A percentile compares a stretch with the other conserved stretches of the same genome.
Conservation (phyloP, 2,888 invertebrate species). For the Aradus depressus region DNA sequence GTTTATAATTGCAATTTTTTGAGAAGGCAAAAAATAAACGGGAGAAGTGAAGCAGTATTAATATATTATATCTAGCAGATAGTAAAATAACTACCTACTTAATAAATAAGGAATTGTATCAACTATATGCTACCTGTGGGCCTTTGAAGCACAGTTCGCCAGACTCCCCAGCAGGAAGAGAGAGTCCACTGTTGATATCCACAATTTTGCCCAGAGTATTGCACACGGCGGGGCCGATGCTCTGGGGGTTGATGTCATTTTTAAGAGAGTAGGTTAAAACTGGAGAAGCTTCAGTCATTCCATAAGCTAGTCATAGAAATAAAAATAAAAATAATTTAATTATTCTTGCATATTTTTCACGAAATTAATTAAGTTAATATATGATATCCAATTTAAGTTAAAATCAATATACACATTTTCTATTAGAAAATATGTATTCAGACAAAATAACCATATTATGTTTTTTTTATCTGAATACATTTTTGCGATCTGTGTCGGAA, state of each 20-base stretch:
- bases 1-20: too few relatives aligned
- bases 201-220: slow-evolving; percentile 57
- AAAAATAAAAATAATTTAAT: too few relatives aligned
- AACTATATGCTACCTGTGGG: slow-evolving; percentile 59
- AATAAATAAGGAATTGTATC: too few relatives aligned
- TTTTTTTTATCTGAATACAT: too few relatives aligned
- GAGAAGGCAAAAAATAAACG: too few relatives aligned
- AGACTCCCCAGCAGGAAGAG: slow-evolving; percentile 48
- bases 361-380: too few relatives aligned
- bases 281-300: slow-evolving; percentile 46
- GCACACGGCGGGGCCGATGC: slow-evolving; percentile 47
- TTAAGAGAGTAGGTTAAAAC: slow-evolving; percentile 50
- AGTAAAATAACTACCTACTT: too few relatives aligned
- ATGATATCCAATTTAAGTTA: neutral
- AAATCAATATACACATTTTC: neutral
- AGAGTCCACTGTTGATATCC: slow-evolving; percentile 45
- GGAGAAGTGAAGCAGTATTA: too few relatives aligned
- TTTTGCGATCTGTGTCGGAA: too few relatives aligned
- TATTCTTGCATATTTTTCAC: too few relatives aligned
- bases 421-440: neutral
- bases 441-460: neutral
- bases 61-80: too few relatives aligned
- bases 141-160: slow-evolving; percentile 64
- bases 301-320: slow-evolving; percentile 36
- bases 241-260: slow-evolving; percentile 38